phyloP scores from a whole-genome alignment of 2,888 invertebrate species.

The Microctonus brassicae region DNA sequence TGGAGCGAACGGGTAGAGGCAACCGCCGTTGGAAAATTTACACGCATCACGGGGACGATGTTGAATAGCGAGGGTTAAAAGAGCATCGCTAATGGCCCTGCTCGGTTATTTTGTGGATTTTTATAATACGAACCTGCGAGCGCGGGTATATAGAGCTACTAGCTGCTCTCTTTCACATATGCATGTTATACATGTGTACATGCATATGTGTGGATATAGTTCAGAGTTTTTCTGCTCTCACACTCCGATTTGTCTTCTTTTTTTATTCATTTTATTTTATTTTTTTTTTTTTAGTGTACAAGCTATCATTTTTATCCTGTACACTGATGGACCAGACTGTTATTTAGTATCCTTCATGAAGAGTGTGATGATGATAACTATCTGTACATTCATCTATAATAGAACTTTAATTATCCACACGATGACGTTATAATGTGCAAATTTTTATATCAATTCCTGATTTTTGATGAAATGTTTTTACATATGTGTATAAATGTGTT shows the following conservation, averaged over 20 bases:
- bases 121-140: constrained; percentile 62
- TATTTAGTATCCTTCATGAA: constrained; percentile 2
- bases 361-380: neutral
- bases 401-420: neutral
- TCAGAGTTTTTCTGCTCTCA: constrained; percentile 29
- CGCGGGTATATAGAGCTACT: constrained; percentile 37
- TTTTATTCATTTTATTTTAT: constrained; percentile 15
- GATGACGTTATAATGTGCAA: neutral
- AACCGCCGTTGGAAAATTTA: constrained; percentile 69
- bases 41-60: constrained; percentile 66
- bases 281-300: constrained; percentile 22
- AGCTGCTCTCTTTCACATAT: constrained; percentile 1
- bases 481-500: neutral
- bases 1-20: constrained; percentile 42
- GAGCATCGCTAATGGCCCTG: constrained; percentile 70
- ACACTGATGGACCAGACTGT: neutral
- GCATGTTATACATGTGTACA: neutral
- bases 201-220: neutral
- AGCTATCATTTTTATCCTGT: neutral
- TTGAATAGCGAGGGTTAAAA: constrained; percentile 68
- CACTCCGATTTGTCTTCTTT: constrained; percentile 24
- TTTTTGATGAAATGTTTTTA: neutral
- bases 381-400: neutral
- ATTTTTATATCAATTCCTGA: neutral
- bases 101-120: constrained; percentile 70